phyloP scores from a whole-genome alignment of 2,113 vertebrate species.

The Pomatostomus ruficeps region DNA sequence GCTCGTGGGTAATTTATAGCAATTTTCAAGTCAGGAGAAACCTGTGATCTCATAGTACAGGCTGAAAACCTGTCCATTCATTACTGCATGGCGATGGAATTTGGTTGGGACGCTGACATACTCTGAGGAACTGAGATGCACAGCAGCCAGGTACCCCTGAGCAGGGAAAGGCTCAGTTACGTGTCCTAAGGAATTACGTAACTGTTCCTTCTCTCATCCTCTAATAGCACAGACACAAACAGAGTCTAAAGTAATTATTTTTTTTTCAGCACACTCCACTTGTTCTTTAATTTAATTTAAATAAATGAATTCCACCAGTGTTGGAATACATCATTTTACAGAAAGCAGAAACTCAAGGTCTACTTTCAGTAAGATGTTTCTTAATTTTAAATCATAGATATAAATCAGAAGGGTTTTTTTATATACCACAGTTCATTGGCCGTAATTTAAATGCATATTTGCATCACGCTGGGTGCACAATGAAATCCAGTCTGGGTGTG shows the following conservation, averaged over 20 bases:
- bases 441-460: not conserved
- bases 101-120: conserved; percentile 13
- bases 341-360: not conserved
- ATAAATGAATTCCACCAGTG: not conserved
- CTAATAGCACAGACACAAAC: not conserved
- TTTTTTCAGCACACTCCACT: not conserved
- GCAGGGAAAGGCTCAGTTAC: not conserved
- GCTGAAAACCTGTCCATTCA: conserved; percentile 12
- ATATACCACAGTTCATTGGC: not conserved
- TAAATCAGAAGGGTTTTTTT: not conserved
- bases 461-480: not conserved
- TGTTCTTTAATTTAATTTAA: not conserved
- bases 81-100: conserved; percentile 28
- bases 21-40: conserved; percentile 40
- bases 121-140: not conserved
- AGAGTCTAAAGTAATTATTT: not conserved
- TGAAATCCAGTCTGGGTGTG: not conserved
- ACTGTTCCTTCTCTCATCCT: not conserved
- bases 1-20: conserved; percentile 23
- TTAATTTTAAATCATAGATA: not conserved
- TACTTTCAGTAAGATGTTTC: not conserved
- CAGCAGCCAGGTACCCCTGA: not conserved
- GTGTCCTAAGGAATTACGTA: not conserved
- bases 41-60: conserved; percentile 47
- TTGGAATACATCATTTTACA: not conserved